Conservation (phyloP, 1,140 invertebrate genomes). For the Cydia splendana region DNA sequence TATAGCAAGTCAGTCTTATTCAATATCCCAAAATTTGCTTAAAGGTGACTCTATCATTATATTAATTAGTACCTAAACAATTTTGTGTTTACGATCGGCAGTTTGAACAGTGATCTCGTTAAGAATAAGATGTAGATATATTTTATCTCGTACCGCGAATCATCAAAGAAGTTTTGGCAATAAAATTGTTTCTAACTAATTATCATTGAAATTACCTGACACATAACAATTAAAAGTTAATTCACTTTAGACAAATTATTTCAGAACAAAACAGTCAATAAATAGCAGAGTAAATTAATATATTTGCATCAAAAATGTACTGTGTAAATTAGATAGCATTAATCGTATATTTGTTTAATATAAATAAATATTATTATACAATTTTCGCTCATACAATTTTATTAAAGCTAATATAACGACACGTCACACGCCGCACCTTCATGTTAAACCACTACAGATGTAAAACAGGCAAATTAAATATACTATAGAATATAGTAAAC, state of each 20-base stretch:
- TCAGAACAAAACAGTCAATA: not conserved
- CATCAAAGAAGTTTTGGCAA: not conserved
- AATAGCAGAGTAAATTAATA: not conserved
- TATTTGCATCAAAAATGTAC: not conserved
- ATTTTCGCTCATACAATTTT: too few species aligned
- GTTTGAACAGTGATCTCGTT: not conserved
- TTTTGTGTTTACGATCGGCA: not conserved
- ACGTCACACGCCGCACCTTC: too few species aligned
- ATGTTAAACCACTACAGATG: too few species aligned
- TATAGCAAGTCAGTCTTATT: too few species aligned
- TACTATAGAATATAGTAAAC: too few species aligned
- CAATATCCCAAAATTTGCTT: not conserved
- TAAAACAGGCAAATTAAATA: too few species aligned
- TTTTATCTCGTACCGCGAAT: not conserved
- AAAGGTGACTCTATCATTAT: not conserved
- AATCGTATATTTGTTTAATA: too few species aligned
- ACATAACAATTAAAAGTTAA: conserved; percentile 1
- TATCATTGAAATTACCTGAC: not conserved
- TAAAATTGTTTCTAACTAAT: not conserved
- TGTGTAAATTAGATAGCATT: too few species aligned
- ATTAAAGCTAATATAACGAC: too few species aligned
- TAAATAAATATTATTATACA: too few species aligned
- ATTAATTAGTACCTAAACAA: not conserved
- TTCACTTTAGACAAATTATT: not conserved
- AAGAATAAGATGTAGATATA: not conserved